Evolutionary conservation across 2,888 invertebrate genomes (phyloP), one percentile per base, ranked within the genome.

Genomic region (Unio delphinus): DNA sequence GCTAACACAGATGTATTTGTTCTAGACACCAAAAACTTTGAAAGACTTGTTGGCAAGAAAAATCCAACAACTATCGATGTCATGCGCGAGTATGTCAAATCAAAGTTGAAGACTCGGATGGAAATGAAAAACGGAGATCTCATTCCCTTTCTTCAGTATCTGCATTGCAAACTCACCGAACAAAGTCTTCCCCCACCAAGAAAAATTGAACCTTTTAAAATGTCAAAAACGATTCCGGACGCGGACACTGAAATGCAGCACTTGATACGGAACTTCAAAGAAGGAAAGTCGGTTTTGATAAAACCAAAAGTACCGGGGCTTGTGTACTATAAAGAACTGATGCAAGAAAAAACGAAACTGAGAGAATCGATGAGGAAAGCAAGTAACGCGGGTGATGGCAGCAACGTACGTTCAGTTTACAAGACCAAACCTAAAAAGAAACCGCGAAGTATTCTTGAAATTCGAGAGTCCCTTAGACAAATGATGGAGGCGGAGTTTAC

Each of bases 21-120:
- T 26, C 81, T 89, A n/a, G 87, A 87, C 62, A 75, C 84, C 57
- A 88, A 88, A 71, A 89, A 88, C 71, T 84, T 84, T 68, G 89
- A 89, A 61, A 74, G 89, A 23, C 70, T 89, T 1, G 79, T 87
- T 45, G 78, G 84, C 17, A 81, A 80, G 56, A 81, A 83, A 65
- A 85, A 86, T 70, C 76, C 81, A 2, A 66, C 76, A 15, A 85
- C 85, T 7, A 72, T 84, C 61, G 80, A 86, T 45, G 62, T 81
- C 23, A 84, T 88, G 73, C 78, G 81, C 58, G 75, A 77, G 45
- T 75, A 80, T 65, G 82, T 85, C 17, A 79, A 80, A 67, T 69
- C 79, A n/a, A 87, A 87, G 65, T 74, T 87, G 6, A 69, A 78
- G 28, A 83, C 80, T 20, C 74, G 87, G 26, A 79, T 80, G 70